phyloP scores from a whole-genome alignment of 2,797 vertebrate genomes.

The Manis javanica region DNA sequence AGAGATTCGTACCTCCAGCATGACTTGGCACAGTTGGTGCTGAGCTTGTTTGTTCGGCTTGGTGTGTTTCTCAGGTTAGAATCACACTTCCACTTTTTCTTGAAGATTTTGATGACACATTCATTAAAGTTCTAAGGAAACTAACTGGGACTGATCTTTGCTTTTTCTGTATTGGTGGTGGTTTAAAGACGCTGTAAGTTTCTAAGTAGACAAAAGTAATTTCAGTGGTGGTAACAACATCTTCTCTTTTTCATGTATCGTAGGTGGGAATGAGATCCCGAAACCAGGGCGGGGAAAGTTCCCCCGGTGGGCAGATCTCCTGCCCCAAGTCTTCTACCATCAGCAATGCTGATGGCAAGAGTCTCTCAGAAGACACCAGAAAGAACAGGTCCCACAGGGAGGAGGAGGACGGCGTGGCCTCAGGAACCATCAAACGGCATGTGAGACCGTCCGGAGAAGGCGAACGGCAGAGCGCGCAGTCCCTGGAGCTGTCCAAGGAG shows the following conservation, averaged over 20 bases:
- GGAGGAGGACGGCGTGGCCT: conserved; percentile 88
- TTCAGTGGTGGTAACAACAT: conserved; percentile 2
- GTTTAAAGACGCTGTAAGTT: neutral
- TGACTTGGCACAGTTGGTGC: neutral
- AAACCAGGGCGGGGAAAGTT: conserved; percentile 90
- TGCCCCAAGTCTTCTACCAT: conserved; percentile 88
- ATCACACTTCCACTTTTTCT: conserved; percentile 33
- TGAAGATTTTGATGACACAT: neutral
- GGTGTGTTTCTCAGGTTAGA: neutral
- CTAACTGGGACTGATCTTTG: neutral
- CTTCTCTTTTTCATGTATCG: conserved; percentile 71
- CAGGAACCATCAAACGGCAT: conserved; percentile 90
- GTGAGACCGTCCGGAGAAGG: conserved; percentile 86
- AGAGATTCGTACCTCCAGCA: neutral
- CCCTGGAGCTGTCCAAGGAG: conserved; percentile 91
- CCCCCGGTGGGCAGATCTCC: conserved; percentile 88
- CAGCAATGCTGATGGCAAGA: conserved; percentile 88
- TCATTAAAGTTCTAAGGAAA: neutral
- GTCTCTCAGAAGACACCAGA: conserved; percentile 87
- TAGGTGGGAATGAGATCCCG: conserved; percentile 95
- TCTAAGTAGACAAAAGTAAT: neutral
- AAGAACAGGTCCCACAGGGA: conserved; percentile 89
- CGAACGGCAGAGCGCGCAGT: conserved; percentile 83
- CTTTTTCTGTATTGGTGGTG: neutral
- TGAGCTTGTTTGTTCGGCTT: neutral